Conservation (phyloP, 2,113 vertebrate species). For the Sphaerodactylus townsendi region DNA sequence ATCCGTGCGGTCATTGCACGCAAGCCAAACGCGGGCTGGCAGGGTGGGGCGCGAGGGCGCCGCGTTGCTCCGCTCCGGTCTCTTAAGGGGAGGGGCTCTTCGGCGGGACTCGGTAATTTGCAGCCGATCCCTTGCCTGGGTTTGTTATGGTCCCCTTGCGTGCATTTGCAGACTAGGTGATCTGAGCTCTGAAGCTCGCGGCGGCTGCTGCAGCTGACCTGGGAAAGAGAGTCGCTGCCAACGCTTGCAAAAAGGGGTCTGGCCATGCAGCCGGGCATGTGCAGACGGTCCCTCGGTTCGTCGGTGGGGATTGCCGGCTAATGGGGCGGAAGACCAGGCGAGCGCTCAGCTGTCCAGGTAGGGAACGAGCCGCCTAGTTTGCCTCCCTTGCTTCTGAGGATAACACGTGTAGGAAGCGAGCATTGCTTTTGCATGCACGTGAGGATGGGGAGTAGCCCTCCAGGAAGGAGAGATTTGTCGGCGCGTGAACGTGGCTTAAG, state of each 20-base stretch:
- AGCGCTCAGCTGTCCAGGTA: conserved; percentile 45
- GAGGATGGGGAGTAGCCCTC: background rate
- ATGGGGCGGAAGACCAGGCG: conserved; percentile 13
- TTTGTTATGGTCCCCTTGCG: conserved; percentile 31
- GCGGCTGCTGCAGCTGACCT: conserved; percentile 29
- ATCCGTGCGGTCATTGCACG: background rate
- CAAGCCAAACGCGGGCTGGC: background rate
- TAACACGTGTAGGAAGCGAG: background rate
- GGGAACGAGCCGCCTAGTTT: background rate
- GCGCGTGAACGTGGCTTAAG: background rate
- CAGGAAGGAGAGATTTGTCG: background rate
- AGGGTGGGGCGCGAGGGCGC: background rate
- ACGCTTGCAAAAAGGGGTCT: conserved; percentile 5
- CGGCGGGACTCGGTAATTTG: conserved; percentile 23
- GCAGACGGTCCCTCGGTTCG: conserved; percentile 76
- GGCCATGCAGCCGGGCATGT: conserved; percentile 67
- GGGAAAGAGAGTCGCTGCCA: conserved; percentile 34
- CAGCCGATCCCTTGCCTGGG: conserved; percentile 36
- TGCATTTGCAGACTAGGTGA: background rate
- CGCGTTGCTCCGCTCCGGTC: background rate
- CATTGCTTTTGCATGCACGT: background rate
- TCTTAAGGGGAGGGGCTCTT: conserved; percentile 29
- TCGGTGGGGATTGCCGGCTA: conserved; percentile 64
- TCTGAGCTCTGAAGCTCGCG: background rate
- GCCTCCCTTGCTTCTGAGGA: background rate